Base-by-base conservation (phyloP, 1,140 invertebrate species). In the Bombus superbus region DNA sequence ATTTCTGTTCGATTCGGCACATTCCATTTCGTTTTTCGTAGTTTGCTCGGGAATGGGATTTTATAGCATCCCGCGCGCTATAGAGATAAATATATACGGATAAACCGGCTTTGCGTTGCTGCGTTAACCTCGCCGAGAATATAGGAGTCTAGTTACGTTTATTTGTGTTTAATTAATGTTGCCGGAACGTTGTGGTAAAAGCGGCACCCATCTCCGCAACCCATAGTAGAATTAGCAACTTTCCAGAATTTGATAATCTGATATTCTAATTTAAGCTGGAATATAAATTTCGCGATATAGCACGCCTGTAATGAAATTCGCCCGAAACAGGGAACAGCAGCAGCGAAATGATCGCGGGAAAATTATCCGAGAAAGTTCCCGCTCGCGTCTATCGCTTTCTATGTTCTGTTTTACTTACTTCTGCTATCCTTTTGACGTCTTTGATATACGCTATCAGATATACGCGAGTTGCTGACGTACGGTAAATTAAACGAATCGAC, bases 111-210 rank as follows among this genome's bases (percentile, higher is more conserved):
- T 64, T 28, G 38, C 22, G 38, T 35, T 42, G n/a, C 69, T 28
- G 18, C n/a, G n/a, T 64, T 47, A 22, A 9, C 4, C 25, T 32
- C 40, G 10, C 57, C 32, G 22, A 57, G 22, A 47, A 62, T 44
- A 40, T 42, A 32, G 69, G 53, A 22, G 42, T 68, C 72, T 76
- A 62, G 59, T 83, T 77, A 75, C 73, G 77, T 77, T 83, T 75
- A 83, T 83, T 77, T 77, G 35, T 42, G 72, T 76, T 66, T 76
- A 83, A 83, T 77, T 83, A 76, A 83, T 83, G 74, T 66, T 76
- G 42, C n/a, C 35, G 25, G 32, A 47, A 64, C 57, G 72, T 75
- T 22, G 81, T 76, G 42, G 59, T 40, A 53, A 68, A 75, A 76
- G 57, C 81, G 25, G 11, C 72, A 44, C 15, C 57, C 53, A 25